Evolutionary conservation across 2,888 invertebrate genomes (phyloP).

Genomic region (Hypercompe scribonia): DNA sequence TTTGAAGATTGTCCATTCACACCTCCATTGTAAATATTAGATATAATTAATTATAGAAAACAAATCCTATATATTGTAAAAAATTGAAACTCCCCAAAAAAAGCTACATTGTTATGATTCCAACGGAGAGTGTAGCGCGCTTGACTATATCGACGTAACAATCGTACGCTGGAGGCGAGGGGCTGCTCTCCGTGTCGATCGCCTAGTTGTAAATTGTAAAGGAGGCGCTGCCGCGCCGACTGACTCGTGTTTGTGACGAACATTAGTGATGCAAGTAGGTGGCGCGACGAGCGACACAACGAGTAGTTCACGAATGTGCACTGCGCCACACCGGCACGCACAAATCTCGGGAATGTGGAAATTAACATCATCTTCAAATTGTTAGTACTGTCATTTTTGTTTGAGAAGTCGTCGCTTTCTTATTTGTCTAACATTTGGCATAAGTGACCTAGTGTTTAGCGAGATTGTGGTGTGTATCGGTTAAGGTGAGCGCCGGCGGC

Average conservation of each 20-base stretch:
- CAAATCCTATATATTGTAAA: constrained; percentile 87
- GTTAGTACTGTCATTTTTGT: constrained; percentile 78
- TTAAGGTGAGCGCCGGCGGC: constrained; percentile 55
- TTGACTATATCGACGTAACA: constrained; percentile 74
- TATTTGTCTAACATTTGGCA: constrained; percentile 78
- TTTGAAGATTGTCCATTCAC: constrained; percentile 83
- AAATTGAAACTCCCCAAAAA: constrained; percentile 84
- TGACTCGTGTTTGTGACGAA: constrained; percentile 61
- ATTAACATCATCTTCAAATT: constrained; percentile 68
- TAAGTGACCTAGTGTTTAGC: constrained; percentile 77
- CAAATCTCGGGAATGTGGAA: constrained; percentile 43
- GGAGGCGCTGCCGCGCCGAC: constrained; percentile 35
- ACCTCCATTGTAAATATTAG: constrained; percentile 87
- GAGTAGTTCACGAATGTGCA: constrained; percentile 32
- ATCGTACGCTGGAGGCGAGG: constrained; percentile 74
- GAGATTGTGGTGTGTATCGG: constrained; percentile 74
- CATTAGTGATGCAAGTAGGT: constrained; percentile 36
- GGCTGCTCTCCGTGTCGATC: constrained; percentile 45
- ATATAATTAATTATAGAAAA: constrained; percentile 86
- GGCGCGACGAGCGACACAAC: constrained; percentile 34
- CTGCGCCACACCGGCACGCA: constrained; percentile 36
- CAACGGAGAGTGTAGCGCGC: constrained; percentile 74
- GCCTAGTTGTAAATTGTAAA: constrained; percentile 57
- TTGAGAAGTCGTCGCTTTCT: constrained; percentile 79
- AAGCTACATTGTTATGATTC: constrained; percentile 84